Conservation (phyloP, 2,797 vertebrate genomes). For the Adrianichthys oophorus region DNA sequence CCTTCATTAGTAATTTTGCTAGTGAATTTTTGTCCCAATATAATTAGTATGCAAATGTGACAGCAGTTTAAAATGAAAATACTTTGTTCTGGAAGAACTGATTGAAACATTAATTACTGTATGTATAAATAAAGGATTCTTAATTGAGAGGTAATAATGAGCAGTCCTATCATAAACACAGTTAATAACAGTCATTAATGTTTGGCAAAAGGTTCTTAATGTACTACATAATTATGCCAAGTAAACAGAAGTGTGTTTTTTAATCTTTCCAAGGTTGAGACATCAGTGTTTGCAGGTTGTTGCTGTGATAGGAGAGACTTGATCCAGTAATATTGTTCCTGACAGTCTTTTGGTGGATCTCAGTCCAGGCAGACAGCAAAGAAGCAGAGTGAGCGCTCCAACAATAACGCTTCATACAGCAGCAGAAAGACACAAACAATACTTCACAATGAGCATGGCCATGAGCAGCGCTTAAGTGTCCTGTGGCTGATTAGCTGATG, state of each 20-base stretch:
- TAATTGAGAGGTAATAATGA: conserved; percentile 70
- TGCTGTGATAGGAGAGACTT: background rate
- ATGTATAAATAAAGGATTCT: conserved; percentile 59
- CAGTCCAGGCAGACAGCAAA: too few species aligned
- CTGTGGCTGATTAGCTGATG: too few species aligned
- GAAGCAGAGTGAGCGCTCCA: too few species aligned
- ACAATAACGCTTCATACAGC: too few species aligned
- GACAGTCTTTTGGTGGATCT: too few species aligned
- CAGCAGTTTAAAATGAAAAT: conserved; percentile 65
- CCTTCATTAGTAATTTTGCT: conserved; percentile 37
- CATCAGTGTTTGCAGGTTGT: background rate
- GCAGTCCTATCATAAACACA: conserved; percentile 58
- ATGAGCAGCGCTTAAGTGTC: too few species aligned
- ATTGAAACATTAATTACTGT: conserved; percentile 75
- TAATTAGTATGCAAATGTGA: conserved; percentile 68
- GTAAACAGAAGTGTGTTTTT: conserved; percentile 1
- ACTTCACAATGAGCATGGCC: too few species aligned
- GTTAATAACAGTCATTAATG: conserved; percentile 64
- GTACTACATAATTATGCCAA: conserved; percentile 61
- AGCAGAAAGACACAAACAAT: too few species aligned
- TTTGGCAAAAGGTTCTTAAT: conserved; percentile 57
- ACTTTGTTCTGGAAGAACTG: conserved; percentile 68
- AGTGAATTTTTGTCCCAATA: conserved; percentile 36
- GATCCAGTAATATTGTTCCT: background rate
- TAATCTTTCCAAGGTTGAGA: background rate